Percentiles rank a stretch among this genome's conserved stretches.
Evolutionary conservation across 2,797 vertebrate species (phyloP).

Genomic region (Tapirus indicus): DNA sequence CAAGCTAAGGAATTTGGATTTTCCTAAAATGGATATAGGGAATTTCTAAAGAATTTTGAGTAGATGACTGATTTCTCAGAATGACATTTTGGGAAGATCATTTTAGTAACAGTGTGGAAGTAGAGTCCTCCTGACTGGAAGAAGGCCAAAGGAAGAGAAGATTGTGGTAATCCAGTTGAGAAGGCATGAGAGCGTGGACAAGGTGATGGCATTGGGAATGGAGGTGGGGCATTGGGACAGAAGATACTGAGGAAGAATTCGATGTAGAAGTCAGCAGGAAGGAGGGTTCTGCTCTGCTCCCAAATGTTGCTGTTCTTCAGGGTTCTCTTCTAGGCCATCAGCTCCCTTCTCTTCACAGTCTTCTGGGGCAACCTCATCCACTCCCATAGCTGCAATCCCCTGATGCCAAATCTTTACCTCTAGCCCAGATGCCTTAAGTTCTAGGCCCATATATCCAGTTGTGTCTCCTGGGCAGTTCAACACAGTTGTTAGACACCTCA

Average conservation of each 20-base stretch:
- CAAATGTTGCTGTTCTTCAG: background rate
- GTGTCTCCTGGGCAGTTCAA: background rate
- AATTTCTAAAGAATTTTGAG: background rate
- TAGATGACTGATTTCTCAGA: background rate
- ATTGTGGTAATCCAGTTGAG: too few species aligned
- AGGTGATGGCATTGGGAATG: background rate
- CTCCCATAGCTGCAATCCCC: background rate
- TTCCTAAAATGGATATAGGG: background rate
- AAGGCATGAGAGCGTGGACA: background rate
- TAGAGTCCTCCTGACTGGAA: background rate
- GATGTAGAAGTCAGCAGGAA: background rate
- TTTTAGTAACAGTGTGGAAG: background rate
- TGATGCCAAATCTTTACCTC: background rate
- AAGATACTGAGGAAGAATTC: background rate
- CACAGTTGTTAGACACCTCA: too few species aligned
- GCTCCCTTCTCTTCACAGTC: background rate
- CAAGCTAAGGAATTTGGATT: background rate
- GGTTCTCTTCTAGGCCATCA: background rate
- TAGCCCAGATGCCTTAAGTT: background rate
- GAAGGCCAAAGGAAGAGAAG: background rate
- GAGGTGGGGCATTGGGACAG: accelerated
- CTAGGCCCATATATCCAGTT: background rate
- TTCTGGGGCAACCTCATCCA: background rate
- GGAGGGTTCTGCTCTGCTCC: background rate
- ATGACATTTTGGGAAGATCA: background rate